Conservation (phyloP, 2,797 vertebrate species). For the Pipistrellus nathusii region DNA sequence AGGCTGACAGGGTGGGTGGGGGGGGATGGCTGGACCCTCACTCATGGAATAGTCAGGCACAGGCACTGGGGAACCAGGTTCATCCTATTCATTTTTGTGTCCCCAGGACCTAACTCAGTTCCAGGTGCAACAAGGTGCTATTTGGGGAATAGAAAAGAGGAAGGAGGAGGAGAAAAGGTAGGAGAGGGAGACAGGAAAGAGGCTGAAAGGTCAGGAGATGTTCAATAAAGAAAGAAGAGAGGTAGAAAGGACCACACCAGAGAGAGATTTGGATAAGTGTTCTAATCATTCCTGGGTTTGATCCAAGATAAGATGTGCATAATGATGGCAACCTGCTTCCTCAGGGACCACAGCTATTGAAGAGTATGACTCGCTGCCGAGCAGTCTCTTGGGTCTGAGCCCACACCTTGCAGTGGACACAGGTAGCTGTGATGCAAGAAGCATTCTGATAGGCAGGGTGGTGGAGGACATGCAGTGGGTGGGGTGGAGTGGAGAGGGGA, state of each 20-base stretch:
- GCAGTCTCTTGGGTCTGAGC: not conserved
- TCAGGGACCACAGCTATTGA: not conserved
- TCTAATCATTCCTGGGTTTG: not conserved
- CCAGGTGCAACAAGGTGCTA: not conserved
- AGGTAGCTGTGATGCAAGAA: not conserved
- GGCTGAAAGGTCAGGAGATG: not conserved
- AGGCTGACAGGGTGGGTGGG: rapidly evolving
- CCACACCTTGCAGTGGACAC: not conserved
- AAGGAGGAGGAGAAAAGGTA: not conserved
- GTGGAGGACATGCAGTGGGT: not conserved
- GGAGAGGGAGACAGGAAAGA: not conserved
- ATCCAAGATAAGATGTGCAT: not conserved
- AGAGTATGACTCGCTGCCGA: not conserved
- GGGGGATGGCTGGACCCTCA: not conserved
- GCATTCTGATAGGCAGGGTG: not conserved
- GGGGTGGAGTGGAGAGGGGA: not conserved
- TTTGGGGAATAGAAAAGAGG: not conserved
- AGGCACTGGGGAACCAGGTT: not conserved
- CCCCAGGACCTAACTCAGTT: not conserved
- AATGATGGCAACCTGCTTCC: not conserved
- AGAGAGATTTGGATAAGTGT: not conserved
- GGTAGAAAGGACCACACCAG: not conserved
- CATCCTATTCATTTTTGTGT: not conserved
- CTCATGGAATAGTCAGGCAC: rapidly evolving
- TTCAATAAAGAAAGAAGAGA: not conserved